phyloP scores from a whole-genome alignment of 2,113 vertebrate genomes.

The Cottus gobio region DNA sequence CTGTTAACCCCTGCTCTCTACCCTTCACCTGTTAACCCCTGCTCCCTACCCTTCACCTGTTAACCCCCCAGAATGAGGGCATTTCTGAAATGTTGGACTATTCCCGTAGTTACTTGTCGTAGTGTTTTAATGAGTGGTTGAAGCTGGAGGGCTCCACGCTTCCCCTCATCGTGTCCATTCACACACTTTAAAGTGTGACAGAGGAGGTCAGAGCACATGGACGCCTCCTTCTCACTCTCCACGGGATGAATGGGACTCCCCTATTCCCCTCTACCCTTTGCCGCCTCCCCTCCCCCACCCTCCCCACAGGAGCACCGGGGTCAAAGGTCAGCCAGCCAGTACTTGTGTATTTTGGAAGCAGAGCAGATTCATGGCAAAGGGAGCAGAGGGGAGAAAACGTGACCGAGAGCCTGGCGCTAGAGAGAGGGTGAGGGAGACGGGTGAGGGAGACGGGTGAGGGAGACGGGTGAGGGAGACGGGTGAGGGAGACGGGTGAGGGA shows the following conservation, averaged over 20 bases:
- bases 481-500: no score
- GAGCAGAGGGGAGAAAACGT: not conserved
- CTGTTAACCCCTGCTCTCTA: no score
- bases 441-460: no score
- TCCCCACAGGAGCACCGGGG: slow-evolving; percentile 4
- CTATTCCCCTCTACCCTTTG: not conserved
- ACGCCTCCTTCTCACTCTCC: not conserved
- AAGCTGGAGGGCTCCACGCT: not conserved
- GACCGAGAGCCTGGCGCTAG: not conserved
- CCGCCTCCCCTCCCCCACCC: not conserved
- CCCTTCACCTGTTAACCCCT: no score
- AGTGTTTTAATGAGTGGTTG: not conserved
- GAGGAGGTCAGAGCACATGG: slow-evolving; percentile 18
- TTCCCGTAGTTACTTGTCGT: not conserved
- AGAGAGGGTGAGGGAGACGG: slow-evolving; percentile 1
- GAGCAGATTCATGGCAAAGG: not conserved
- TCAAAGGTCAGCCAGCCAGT: slow-evolving; percentile 2
- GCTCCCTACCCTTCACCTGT: no score
- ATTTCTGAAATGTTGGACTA: not conserved
- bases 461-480: no score
- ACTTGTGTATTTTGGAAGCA: not conserved
- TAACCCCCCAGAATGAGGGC: not conserved
- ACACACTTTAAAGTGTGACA: slow-evolving; percentile 16
- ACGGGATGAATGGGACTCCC: slow-evolving; percentile 8
- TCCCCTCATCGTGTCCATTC: no score